Conservation (phyloP, 1,140 invertebrate genomes). For the Orius laevigatus region DNA sequence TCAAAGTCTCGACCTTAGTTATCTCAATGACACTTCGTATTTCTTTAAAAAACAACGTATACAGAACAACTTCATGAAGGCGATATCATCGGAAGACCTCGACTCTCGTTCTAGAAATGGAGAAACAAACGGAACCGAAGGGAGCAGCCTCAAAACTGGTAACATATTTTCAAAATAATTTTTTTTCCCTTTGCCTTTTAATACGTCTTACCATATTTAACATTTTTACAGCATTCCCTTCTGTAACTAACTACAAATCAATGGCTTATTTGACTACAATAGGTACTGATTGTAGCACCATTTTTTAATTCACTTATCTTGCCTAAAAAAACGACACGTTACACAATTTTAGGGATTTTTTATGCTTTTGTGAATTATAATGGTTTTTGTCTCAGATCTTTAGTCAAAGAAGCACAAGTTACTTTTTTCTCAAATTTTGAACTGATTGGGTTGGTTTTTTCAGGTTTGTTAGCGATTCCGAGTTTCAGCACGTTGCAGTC, state of each 20-base stretch:
- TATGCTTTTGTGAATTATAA: slow-evolving; percentile 10
- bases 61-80: slow-evolving; percentile 23
- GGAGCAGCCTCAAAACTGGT: slow-evolving; percentile 22
- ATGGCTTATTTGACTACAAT: slow-evolving; percentile 15
- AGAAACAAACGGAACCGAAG: slow-evolving; percentile 16
- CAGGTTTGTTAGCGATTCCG: slow-evolving; percentile 67
- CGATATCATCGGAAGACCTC: slow-evolving; percentile 23
- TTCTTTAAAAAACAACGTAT: slow-evolving; percentile 30
- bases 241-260: slow-evolving; percentile 7
- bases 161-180: not conserved
- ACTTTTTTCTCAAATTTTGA: not conserved
- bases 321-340: no score
- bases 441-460: slow-evolving; percentile 4
- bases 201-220: not conserved
- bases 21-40: slow-evolving; percentile 64
- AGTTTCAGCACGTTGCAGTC: slow-evolving; percentile 86
- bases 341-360: not conserved
- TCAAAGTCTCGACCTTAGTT: slow-evolving; percentile 63
- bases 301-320: slow-evolving; percentile 2
- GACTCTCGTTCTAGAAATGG: slow-evolving; percentile 20
- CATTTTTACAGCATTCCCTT: slow-evolving; percentile 6
- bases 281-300: slow-evolving; percentile 12
- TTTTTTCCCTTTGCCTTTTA: slow-evolving; percentile 1
- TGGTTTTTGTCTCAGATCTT: not conserved
- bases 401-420: not conserved